phyloP scores from a whole-genome alignment of 2,113 vertebrate species.

The Clinocottus analis region DNA sequence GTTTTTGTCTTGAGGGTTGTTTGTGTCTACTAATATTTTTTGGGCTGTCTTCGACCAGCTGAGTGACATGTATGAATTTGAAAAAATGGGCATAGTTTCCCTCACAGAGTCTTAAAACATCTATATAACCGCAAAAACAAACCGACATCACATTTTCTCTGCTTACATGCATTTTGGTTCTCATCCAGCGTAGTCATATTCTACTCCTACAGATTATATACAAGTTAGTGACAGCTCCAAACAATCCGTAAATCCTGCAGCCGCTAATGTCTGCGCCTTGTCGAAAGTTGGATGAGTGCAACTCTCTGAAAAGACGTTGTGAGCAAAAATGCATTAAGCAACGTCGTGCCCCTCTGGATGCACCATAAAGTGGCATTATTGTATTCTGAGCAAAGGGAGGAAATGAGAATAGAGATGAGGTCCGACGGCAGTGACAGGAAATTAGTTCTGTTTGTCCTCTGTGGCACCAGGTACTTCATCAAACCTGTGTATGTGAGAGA shows the following conservation, averaged over 20 bases:
- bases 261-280: constrained; percentile 1
- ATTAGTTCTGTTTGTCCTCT: constrained; percentile 81
- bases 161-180: neutral
- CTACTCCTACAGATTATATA: constrained; percentile 9
- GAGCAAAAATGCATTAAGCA: constrained; percentile 60
- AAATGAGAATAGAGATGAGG: constrained; percentile 80
- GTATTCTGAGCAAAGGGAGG: constrained; percentile 72
- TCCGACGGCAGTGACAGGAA: constrained; percentile 79
- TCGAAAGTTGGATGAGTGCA: constrained; percentile 34
- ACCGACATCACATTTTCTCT: neutral
- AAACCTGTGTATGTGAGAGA: constrained; percentile 69
- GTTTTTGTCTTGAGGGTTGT: neutral
- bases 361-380: constrained; percentile 70
- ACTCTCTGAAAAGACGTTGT: constrained; percentile 19
- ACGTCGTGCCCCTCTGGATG: constrained; percentile 59
- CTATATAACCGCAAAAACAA: neutral
- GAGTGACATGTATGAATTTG: neutral
- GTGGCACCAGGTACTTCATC: constrained; percentile 80
- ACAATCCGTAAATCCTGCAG: constrained; percentile 41
- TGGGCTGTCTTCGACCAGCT: neutral
- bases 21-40: neutral
- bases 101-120: neutral
- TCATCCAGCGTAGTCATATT: neutral
- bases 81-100: neutral
- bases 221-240: constrained; percentile 35